Evolutionary conservation across 2,113 vertebrate genomes (phyloP).

Genomic region (Tachysurus vachellii): DNA sequence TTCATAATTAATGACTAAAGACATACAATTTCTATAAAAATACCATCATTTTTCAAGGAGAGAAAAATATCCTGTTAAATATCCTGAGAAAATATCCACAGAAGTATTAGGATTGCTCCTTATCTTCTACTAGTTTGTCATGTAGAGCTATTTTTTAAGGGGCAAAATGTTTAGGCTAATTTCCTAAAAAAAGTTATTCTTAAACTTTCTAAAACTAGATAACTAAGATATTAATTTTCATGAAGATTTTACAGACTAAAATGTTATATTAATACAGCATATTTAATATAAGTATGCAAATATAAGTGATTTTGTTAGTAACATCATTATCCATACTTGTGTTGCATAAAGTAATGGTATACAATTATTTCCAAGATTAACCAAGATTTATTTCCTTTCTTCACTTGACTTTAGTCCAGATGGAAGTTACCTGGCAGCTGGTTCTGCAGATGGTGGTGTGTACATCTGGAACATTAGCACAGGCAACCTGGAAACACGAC

Average conservation of each 20-base stretch:
- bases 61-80: not conserved
- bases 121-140: not conserved
- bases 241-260: too few species aligned
- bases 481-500: slow-evolving; percentile 73
- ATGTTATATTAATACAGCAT: too few species aligned
- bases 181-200: not conserved
- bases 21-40: not conserved
- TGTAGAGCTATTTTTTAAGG: not conserved
- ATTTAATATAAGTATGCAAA: not conserved
- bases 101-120: not conserved
- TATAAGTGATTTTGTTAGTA: not conserved
- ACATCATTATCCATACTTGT: not conserved
- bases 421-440: slow-evolving; percentile 74
- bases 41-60: not conserved
- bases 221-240: too few species aligned
- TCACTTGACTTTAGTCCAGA: slow-evolving; percentile 75
- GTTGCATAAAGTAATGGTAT: not conserved
- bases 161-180: not conserved
- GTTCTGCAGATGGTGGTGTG: slow-evolving; percentile 79
- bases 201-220: too few species aligned
- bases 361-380: not conserved
- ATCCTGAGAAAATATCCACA: not conserved
- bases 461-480: slow-evolving; percentile 82
- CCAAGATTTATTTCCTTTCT: not conserved
- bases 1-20: not conserved